Conservation (phyloP, 2,797 vertebrate genomes). For the Brachyalestes nurse region DNA sequence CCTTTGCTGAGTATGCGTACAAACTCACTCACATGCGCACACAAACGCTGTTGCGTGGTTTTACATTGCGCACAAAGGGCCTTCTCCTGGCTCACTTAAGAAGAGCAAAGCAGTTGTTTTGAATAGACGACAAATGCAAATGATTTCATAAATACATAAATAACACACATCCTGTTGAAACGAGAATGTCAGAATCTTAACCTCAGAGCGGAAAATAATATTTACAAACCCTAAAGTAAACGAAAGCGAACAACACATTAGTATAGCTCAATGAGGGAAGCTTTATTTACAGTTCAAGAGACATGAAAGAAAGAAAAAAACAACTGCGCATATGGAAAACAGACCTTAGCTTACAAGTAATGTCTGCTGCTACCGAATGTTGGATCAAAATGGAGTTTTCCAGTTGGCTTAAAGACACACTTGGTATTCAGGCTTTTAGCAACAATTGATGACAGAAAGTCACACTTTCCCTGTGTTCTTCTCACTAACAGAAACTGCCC, state of each 20-base stretch:
- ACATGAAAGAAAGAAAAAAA: constrained; percentile 25
- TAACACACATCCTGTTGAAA: not conserved
- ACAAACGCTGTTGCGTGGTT: constrained; percentile 23
- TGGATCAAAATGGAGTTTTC: constrained; percentile 37
- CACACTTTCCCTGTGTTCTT: constrained; percentile 39
- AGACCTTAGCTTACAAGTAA: constrained; percentile 33
- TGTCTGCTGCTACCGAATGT: constrained; percentile 25
- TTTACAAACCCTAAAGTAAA: not conserved
- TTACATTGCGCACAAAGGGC: constrained; percentile 28
- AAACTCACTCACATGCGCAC: constrained; percentile 12
- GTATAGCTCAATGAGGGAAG: not conserved
- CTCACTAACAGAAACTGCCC: constrained; percentile 40
- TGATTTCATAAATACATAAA: constrained; percentile 20
- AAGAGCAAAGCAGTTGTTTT: not conserved
- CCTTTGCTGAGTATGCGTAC: constrained; percentile 42
- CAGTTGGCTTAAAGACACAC: not conserved
- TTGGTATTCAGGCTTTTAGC: constrained; percentile 26
- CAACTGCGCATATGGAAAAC: constrained; percentile 24
- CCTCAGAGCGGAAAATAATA: not conserved
- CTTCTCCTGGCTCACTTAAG: constrained; percentile 26
- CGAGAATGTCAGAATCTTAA: constrained; percentile 6
- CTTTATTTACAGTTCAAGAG: constrained; percentile 1
- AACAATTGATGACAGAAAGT: constrained; percentile 29
- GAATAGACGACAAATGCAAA: constrained; percentile 19
- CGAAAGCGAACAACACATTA: not conserved